These are phyloP conservation scores for Dromius quadrimaculatus DNA, from an alignment of 2,888 invertebrate species.

Conservation along the genomic window DNA sequence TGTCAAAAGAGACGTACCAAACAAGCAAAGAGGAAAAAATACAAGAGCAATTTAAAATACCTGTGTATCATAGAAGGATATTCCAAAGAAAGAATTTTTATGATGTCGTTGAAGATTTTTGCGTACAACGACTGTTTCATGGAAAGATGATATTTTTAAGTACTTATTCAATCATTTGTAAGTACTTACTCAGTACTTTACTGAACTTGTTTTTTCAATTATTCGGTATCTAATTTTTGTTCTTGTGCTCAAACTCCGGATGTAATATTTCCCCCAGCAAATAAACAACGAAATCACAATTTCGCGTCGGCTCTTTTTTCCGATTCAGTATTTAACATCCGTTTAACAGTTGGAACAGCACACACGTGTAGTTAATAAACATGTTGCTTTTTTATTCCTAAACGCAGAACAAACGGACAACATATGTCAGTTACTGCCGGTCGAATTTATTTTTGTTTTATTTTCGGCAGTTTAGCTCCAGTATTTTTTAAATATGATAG, in stretches of 20 bases:
- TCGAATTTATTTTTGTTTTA: slow-evolving; percentile 4
- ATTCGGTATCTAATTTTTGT: too few species aligned
- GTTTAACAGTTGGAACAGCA: slow-evolving; percentile 25
- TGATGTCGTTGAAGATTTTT: too few species aligned
- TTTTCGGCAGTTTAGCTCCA: not conserved
- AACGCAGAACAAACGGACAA: not conserved
- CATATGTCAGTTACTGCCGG: slow-evolving; percentile 1
- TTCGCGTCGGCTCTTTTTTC: slow-evolving; percentile 5
- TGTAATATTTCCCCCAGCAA: not conserved
- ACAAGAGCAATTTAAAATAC: too few species aligned
- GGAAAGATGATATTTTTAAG: too few species aligned
- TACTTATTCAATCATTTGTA: too few species aligned
- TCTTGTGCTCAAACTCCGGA: not conserved
- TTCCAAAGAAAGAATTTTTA: too few species aligned
- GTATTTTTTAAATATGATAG: slow-evolving; percentile 16
- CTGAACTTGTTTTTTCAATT: too few species aligned
- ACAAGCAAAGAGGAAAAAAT: too few species aligned
- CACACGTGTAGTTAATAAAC: slow-evolving; percentile 23
- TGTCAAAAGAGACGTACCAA: too few species aligned
- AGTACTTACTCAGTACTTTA: too few species aligned
- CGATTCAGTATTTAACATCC: slow-evolving; percentile 28
- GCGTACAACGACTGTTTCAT: too few species aligned
- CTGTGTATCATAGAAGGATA: too few species aligned
- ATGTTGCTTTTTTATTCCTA: slow-evolving; percentile 4
- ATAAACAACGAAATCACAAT: slow-evolving; percentile 7